Evolutionary conservation across 2,888 invertebrate species (phyloP).

Genomic region (Coleophora flavipennella): DNA sequence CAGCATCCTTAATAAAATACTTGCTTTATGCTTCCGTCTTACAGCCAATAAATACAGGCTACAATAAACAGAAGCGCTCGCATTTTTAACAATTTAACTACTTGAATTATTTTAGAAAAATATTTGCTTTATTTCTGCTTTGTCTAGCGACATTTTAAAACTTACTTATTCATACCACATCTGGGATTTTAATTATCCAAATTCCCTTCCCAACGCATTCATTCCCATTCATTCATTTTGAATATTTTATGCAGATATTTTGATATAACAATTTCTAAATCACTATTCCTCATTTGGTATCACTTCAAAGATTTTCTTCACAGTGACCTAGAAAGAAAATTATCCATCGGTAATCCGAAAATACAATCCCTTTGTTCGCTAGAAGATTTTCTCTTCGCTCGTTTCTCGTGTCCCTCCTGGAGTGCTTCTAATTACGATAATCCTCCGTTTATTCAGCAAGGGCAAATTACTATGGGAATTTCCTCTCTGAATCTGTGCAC

Average conservation of each 20-base stretch:
- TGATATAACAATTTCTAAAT: neutral
- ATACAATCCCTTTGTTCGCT: conserved; percentile 9
- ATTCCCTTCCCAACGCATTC: no score
- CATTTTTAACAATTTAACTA: conserved; percentile 2
- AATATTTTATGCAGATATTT: no score
- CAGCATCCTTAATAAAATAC: no score
- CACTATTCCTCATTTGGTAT: conserved; percentile 1
- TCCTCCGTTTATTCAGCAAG: conserved; percentile 14
- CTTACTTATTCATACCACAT: no score
- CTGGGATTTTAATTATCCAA: neutral
- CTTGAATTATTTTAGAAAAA: no score
- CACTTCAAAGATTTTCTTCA: conserved; percentile 2
- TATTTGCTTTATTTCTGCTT: no score
- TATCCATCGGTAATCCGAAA: neutral
- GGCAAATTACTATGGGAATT: conserved; percentile 13
- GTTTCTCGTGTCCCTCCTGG: conserved; percentile 10
- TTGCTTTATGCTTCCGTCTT: no score
- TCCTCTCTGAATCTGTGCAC: conserved; percentile 7
- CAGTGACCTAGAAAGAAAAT: conserved; percentile 1
- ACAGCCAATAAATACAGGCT: no score
- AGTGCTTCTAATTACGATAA: conserved; percentile 20
- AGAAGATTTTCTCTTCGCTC: conserved; percentile 12
- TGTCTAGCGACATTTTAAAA: conserved; percentile 12
- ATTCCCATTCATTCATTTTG: no score
- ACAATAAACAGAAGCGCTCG: no score